phyloP scores from a whole-genome alignment of 2,888 invertebrate genomes.

The Pachydiplax longipennis region DNA sequence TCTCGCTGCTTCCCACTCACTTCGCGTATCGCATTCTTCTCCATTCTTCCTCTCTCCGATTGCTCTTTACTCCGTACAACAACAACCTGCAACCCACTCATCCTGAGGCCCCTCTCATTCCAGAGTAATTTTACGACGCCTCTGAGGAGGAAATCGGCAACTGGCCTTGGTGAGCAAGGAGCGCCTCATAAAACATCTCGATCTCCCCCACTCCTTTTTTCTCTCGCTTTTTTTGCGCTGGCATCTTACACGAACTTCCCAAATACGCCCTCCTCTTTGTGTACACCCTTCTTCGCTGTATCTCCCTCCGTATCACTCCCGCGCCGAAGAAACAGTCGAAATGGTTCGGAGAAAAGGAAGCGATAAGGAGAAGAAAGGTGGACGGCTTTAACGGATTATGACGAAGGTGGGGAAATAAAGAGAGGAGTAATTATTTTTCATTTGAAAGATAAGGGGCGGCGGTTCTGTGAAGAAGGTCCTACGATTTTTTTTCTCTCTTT shows the following conservation, averaged over 20 bases:
- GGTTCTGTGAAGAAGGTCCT: no score
- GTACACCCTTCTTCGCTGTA: neutral
- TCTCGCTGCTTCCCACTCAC: neutral
- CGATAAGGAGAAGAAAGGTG: neutral
- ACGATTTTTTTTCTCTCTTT: no score
- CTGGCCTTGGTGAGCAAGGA: slow-evolving; percentile 10
- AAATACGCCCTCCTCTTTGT: neutral
- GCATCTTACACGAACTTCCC: neutral
- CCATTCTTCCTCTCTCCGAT: neutral
- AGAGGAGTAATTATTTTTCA: neutral
- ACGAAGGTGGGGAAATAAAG: neutral
- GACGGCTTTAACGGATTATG: neutral
- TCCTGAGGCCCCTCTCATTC: neutral
- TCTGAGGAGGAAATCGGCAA: slow-evolving; percentile 9
- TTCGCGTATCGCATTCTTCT: neutral
- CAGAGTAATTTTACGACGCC: slow-evolving; percentile 21
- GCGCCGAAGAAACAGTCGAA: neutral
- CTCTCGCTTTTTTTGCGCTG: neutral
- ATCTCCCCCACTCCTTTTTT: neutral
- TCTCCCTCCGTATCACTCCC: neutral
- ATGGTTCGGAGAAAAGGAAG: neutral
- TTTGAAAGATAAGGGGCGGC: neutral
- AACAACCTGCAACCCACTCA: neutral
- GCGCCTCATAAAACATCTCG: slow-evolving; percentile 22
- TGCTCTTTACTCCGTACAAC: neutral